Evolutionary conservation across 2,888 invertebrate species (phyloP).

Genomic region (Diplazon laetatorius): DNA sequence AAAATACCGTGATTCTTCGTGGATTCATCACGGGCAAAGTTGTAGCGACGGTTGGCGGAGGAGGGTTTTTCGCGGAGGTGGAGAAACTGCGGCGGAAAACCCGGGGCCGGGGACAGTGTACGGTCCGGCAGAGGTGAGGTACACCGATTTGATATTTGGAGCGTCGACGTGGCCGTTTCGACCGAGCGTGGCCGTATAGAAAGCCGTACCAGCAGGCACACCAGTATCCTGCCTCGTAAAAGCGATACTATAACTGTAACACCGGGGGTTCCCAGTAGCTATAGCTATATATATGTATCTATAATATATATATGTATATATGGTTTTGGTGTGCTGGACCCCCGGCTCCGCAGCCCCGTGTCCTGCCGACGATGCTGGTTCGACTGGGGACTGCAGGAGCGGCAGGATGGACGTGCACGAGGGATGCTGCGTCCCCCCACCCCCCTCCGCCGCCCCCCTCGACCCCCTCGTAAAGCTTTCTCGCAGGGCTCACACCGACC

Average conservation of each 20-base stretch:
- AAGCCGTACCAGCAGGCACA: conserved; percentile 58
- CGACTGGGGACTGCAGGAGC: conserved; percentile 5
- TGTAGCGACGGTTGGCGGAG: too few species aligned
- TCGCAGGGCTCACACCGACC: conserved; percentile 21
- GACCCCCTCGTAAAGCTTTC: conserved; percentile 48
- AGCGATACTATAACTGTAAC: conserved; percentile 69
- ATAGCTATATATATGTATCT: too few species aligned
- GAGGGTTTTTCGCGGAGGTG: too few species aligned
- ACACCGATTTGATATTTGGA: conserved; percentile 49
- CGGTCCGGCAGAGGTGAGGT: conserved; percentile 13
- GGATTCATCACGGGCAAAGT: not conserved
- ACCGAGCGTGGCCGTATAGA: conserved; percentile 1
- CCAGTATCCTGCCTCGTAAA: conserved; percentile 67
- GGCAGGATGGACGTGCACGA: conserved; percentile 27
- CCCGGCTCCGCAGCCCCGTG: too few species aligned
- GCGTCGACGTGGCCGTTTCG: conserved; percentile 43
- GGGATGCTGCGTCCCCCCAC: conserved; percentile 34
- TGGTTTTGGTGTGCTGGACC: conserved; percentile 19
- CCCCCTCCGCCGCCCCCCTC: too few species aligned
- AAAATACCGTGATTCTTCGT: not conserved
- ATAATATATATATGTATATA: too few species aligned
- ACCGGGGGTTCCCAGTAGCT: conserved; percentile 26
- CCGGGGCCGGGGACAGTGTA: too few species aligned
- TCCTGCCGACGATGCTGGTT: not conserved
- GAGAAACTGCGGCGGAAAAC: conserved; percentile 8